Percentiles rank a stretch among this genome's conserved stretches.
These are phyloP conservation scores for Branchipolynoe longqiensis DNA, from an alignment of 2,888 invertebrate species.

Conservation along the genomic window DNA sequence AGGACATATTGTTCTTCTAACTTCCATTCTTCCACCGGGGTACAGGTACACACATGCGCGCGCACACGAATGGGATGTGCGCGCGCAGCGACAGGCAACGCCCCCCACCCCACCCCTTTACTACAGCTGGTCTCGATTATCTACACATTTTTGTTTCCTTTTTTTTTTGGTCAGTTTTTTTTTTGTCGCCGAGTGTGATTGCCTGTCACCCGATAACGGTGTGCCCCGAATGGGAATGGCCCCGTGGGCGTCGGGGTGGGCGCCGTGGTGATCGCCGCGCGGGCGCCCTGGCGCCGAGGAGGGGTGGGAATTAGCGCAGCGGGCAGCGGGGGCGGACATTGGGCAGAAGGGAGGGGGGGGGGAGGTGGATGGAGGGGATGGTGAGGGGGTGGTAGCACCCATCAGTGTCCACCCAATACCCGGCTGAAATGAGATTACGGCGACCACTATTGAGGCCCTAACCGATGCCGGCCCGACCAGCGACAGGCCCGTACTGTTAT, in stretches of 20 bases:
- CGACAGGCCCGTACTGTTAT: background rate
- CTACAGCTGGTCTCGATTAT: conserved; percentile 37
- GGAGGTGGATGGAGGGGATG: background rate
- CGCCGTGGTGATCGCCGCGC: background rate
- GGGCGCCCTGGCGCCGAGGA: background rate
- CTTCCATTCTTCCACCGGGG: too few relatives aligned
- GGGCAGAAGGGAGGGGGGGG: background rate
- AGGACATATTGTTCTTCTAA: too few relatives aligned
- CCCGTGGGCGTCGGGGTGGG: background rate
- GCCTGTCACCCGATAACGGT: conserved; percentile 39
- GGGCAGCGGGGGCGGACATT: conserved; percentile 16
- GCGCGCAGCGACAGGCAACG: too few relatives aligned
- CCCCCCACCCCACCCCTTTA: background rate
- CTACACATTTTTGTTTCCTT: conserved; percentile 13
- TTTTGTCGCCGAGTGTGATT: conserved; percentile 43
- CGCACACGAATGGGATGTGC: too few relatives aligned
- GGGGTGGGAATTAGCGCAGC: conserved; percentile 19
- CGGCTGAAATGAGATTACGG: conserved; percentile 29
- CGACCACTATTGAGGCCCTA: conserved; percentile 3
- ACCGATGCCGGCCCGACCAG: too few relatives aligned
- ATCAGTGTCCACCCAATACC: conserved; percentile 19
- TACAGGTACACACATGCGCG: too few relatives aligned
- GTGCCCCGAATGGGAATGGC: conserved; percentile 14
- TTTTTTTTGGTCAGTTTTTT: too few relatives aligned
- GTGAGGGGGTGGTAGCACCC: too few relatives aligned